Evolutionary conservation across 1,140 invertebrate species (phyloP), one percentile per base, ranked within the genome.

Genomic region (Brachionus koreanus): DNA sequence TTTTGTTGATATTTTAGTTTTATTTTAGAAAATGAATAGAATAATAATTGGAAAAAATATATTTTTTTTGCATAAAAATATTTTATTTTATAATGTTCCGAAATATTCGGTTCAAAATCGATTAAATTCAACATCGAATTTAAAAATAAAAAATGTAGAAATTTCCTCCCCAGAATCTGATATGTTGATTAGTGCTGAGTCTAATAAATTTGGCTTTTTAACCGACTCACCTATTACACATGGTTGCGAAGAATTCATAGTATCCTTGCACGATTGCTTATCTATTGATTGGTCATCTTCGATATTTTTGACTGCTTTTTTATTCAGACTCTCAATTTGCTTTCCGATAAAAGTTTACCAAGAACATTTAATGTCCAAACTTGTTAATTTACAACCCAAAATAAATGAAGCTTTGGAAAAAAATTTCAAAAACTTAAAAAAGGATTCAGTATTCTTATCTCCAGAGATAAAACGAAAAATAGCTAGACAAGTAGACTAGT

Each of bases 281-380:
- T 23, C 29, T 35, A 12, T 79, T 37, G 76, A 79, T 61, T 79
- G 76, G 76, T 57, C 76, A 13, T 42, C 76, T 13, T 61, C 49
- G 4, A 79, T 79, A 19, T 65, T 61, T 65, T 61, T 79, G 39
- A 52, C 76, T 19, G 76, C 49, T 19, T 12, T 79, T 42, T 2
- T 57, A 2, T 79, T 79, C 19, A 57, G 76, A 9, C 19, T 57
- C 16, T 37, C 23, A 0, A 43, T 79, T 13, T 79, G 76, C n/a
- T 79, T 79, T 65, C 76, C 76, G 13, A 79, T 79, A 25, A 79
- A 79, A 16, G 49, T 79, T 33, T 79, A 79, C 19, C 76, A 79
- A 65, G 76, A 79, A n/a, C 33, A 79, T 57, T 61, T 79, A 25
- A 79, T 65, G 49, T 16, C 76, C 13, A 57, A 65, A 39, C 25